phyloP scores from a whole-genome alignment of 2,113 vertebrate genomes.

The Psittacara wagleri region DNA sequence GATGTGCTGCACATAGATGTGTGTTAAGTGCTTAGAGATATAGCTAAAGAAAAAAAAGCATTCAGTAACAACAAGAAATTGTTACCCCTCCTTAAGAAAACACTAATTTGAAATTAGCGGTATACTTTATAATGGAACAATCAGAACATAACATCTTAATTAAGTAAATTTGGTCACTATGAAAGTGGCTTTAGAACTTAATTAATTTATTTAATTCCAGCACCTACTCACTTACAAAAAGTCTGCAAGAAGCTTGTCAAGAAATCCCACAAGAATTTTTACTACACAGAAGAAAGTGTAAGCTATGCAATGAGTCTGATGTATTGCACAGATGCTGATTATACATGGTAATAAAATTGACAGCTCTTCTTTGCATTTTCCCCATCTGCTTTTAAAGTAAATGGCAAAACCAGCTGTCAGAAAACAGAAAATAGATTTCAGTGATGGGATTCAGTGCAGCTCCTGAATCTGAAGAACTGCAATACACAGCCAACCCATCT shows the following conservation, averaged over 20 bases:
- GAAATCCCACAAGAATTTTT: conserved; percentile 47
- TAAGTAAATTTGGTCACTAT: neutral
- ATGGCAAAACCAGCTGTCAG: conserved; percentile 76
- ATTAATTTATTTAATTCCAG: conserved; percentile 9
- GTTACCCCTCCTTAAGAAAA: neutral
- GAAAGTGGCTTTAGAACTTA: neutral
- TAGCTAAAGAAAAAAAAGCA: neutral
- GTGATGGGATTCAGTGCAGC: neutral
- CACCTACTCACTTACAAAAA: conserved; percentile 5
- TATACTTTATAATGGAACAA: neutral
- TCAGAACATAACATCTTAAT: neutral
- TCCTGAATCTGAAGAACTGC: conserved; percentile 47
- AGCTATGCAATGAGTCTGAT: conserved; percentile 51
- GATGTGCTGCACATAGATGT: neutral
- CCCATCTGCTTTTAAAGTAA: conserved; percentile 75
- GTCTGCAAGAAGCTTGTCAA: neutral
- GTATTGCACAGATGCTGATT: conserved; percentile 73
- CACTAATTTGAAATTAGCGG: neutral
- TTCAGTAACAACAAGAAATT: neutral
- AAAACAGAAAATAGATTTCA: conserved; percentile 60
- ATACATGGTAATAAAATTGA: conserved; percentile 75
- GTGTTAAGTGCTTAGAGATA: neutral
- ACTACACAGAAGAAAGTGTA: conserved; percentile 38
- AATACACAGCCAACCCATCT: neutral
- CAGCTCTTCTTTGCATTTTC: conserved; percentile 68